phyloP scores from a whole-genome alignment of 2,113 vertebrate genomes.

The Anhinga rufa region DNA sequence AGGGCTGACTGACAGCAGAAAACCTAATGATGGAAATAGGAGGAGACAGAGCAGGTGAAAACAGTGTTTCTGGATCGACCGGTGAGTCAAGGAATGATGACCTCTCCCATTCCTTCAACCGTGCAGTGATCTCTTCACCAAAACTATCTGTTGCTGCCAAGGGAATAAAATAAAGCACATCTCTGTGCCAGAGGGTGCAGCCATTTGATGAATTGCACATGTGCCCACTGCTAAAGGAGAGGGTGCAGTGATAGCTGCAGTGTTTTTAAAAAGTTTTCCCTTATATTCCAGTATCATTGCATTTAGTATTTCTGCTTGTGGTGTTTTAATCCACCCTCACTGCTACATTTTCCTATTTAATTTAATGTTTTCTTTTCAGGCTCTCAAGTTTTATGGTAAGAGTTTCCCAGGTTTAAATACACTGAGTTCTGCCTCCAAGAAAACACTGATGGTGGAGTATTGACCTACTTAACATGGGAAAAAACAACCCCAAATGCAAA shows the following conservation, averaged over 20 bases:
- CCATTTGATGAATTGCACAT: rapidly evolving
- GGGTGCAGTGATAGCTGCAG: not conserved
- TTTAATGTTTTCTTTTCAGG: not conserved
- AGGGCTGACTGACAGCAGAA: not conserved
- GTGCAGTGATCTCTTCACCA: rapidly evolving
- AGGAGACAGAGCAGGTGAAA: not conserved
- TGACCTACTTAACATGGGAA: not conserved
- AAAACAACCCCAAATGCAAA: not conserved
- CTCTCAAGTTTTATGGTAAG: not conserved
- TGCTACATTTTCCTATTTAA: not conserved
- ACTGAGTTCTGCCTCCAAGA: not conserved
- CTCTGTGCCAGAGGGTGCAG: not conserved
- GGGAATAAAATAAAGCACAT: not conserved
- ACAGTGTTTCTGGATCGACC: not conserved
- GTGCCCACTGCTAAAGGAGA: not conserved
- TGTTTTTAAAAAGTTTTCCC: not conserved
- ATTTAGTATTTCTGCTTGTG: not conserved
- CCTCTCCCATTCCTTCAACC: not conserved
- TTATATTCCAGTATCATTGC: not conserved
- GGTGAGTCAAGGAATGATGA: not conserved
- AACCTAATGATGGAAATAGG: not conserved
- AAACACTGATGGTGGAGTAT: not conserved
- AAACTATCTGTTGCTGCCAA: not conserved
- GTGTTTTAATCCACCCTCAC: not conserved
- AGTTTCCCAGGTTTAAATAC: not conserved